These are phyloP conservation scores for Petrophora chlorosata DNA, from an alignment of 2,888 invertebrate genomes.

Conservation along the genomic window DNA sequence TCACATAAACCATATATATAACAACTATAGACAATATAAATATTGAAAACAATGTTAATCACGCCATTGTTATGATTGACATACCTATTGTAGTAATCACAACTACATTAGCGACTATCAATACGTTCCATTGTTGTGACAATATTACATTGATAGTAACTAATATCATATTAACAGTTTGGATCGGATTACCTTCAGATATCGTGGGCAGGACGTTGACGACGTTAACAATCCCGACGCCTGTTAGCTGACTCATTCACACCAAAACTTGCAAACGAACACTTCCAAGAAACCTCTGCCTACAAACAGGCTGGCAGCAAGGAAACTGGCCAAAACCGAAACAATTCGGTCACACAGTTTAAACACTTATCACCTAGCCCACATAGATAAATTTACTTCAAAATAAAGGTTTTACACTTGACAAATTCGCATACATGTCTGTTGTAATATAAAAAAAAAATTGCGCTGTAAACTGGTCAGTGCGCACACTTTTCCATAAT, in stretches of 20 bases:
- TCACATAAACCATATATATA: neutral
- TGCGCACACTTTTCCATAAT: slow-evolving; percentile 64
- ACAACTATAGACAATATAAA: no score
- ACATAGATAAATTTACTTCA: slow-evolving; percentile 65
- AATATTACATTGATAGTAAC: slow-evolving; percentile 11
- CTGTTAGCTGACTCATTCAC: slow-evolving; percentile 83
- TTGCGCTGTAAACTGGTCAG: slow-evolving; percentile 53
- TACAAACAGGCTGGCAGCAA: slow-evolving; percentile 47
- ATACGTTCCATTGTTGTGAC: slow-evolving; percentile 25
- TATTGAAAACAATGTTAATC: slow-evolving; percentile 12
- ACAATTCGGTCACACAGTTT: slow-evolving; percentile 63
- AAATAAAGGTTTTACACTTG: slow-evolving; percentile 58
- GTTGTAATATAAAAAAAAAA: slow-evolving; percentile 46
- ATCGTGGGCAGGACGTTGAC: slow-evolving; percentile 82
- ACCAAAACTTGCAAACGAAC: slow-evolving; percentile 65
- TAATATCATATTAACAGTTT: slow-evolving; percentile 14
- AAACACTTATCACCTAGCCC: slow-evolving; percentile 72
- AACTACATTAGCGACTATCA: slow-evolving; percentile 9
- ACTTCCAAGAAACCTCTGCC: slow-evolving; percentile 63
- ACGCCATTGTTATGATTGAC: slow-evolving; percentile 27
- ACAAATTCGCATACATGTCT: slow-evolving; percentile 53
- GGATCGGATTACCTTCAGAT: slow-evolving; percentile 70
- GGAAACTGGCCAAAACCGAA: slow-evolving; percentile 51
- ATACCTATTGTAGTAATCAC: slow-evolving; percentile 19
- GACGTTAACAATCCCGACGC: slow-evolving; percentile 80